Conservation (phyloP, 2,113 vertebrate species). For the Lycocorax pyrrhopterus region DNA sequence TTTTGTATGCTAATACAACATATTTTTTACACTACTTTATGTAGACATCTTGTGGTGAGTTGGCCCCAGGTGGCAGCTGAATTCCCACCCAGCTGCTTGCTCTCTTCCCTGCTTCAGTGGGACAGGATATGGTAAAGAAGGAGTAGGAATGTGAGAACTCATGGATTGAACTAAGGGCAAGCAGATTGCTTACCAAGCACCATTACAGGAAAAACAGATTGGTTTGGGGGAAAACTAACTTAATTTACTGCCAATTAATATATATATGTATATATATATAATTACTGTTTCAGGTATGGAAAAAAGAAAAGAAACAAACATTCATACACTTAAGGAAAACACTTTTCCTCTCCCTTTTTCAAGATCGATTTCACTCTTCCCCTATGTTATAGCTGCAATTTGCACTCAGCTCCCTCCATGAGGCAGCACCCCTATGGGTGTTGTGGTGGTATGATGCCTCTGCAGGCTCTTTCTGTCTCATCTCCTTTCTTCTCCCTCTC, state of each 20-base stretch:
- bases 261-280: not conserved
- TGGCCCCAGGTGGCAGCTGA: not conserved
- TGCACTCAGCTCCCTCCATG: not conserved
- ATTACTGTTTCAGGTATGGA: not conserved
- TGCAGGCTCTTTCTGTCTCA: not conserved
- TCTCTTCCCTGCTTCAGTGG: not conserved
- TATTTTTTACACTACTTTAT: not conserved
- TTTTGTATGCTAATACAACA: not conserved
- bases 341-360: not conserved
- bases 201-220: not conserved
- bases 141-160: not conserved
- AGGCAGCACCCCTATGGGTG: not conserved
- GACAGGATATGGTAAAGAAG: not conserved
- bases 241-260: not conserved
- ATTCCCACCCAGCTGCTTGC: not conserved
- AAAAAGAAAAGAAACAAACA: not conserved
- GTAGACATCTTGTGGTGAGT: not conserved
- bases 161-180: not conserved
- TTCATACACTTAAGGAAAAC: not conserved
- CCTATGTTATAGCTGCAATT: not conserved
- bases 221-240: not conserved
- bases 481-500: not conserved
- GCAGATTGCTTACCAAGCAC: not conserved
- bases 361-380: not conserved
- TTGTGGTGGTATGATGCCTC: too few species aligned